A percentile compares a stretch with the other conserved stretches of the same genome.
Conservation (phyloP, 2,797 vertebrate genomes). For the Cuniculus paca region DNA sequence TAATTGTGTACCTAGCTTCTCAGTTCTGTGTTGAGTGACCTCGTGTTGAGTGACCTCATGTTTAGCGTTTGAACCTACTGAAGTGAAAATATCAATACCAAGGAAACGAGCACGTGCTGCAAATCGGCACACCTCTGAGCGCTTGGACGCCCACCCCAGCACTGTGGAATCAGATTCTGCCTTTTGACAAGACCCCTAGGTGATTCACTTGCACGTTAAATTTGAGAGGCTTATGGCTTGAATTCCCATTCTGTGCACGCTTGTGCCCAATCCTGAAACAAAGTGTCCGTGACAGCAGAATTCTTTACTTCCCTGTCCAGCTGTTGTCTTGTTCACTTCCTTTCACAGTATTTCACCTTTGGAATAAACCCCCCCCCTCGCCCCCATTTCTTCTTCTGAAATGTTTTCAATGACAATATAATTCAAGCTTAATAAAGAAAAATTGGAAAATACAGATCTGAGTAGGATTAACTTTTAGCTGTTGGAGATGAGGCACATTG, state of each 20-base stretch:
- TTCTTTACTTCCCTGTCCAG: background rate
- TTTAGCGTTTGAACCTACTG: background rate
- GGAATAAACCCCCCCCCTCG: background rate
- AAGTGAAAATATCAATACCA: background rate
- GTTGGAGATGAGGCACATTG: background rate
- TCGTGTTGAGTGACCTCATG: too few species aligned
- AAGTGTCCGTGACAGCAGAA: background rate
- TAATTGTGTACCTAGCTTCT: background rate
- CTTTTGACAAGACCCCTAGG: constrained; percentile 29
- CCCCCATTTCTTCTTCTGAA: constrained; percentile 6
- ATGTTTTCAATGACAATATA: background rate
- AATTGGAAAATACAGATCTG: background rate
- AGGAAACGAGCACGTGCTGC: background rate
- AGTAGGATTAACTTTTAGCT: background rate
- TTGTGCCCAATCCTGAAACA: background rate
- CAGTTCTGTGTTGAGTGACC: background rate
- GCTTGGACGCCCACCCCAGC: background rate
- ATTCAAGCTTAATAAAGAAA: background rate
- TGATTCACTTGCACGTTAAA: constrained; percentile 13
- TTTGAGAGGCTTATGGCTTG: background rate
- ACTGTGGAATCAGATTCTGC: background rate
- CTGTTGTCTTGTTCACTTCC: background rate
- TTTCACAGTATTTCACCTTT: background rate
- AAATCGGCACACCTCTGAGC: background rate
- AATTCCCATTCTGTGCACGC: background rate